Evolutionary conservation across 2,797 vertebrate genomes (phyloP).

Genomic region (Leontopithecus rosalia): DNA sequence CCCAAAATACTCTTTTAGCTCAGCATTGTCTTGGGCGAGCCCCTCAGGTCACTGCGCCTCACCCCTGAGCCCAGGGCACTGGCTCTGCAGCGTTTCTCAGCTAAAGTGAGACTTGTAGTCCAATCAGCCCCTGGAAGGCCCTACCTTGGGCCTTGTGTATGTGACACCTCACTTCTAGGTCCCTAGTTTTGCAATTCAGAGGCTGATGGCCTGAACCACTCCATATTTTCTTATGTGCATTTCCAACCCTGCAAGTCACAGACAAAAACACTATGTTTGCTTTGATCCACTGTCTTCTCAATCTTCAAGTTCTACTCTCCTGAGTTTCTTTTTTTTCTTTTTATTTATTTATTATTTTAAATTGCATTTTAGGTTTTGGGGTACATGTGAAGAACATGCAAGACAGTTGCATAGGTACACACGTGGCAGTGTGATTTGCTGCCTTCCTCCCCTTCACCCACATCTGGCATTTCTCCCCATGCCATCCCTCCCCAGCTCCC

Average conservation of each 20-base stretch:
- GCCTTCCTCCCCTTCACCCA: no score
- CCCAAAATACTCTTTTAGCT: background rate
- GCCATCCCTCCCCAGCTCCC: no score
- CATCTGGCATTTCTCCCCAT: no score
- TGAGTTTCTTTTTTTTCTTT: background rate
- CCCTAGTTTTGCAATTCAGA: background rate
- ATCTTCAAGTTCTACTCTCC: background rate
- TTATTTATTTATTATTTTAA: no score
- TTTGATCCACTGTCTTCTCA: no score
- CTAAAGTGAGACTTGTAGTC: fast-evolving
- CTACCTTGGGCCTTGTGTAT: fast-evolving
- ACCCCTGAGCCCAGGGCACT: fast-evolving
- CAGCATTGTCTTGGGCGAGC: background rate
- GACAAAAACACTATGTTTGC: fast-evolving
- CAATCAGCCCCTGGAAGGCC: fast-evolving
- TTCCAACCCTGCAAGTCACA: fast-evolving
- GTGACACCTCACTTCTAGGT: fast-evolving
- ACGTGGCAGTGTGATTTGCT: no score
- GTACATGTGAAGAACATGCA: no score
- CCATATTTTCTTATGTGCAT: fast-evolving
- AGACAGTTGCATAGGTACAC: no score
- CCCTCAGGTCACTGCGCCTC: fast-evolving
- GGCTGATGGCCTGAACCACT: no score
- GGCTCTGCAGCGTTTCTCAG: fast-evolving
- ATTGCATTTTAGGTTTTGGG: no score